Conservation (phyloP, 2,113 vertebrate genomes). For the Forbesichthys agassizii region DNA sequence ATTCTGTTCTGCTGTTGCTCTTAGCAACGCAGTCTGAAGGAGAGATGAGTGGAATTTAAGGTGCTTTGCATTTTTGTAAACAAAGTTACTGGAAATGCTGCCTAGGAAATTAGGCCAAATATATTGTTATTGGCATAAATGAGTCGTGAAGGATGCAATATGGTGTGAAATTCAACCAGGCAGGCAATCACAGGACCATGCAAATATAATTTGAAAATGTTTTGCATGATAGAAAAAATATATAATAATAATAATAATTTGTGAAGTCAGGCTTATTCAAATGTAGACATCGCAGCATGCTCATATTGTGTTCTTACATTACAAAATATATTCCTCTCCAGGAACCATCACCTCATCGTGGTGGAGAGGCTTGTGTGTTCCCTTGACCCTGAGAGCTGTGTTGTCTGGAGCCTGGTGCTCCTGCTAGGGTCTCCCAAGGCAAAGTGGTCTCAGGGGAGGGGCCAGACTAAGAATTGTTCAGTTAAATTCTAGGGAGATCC, state of each 20-base stretch:
- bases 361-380: too few species aligned
- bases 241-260: background rate
- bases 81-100: background rate
- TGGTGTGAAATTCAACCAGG: background rate
- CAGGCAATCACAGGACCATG: background rate
- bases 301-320: background rate
- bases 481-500: too few species aligned
- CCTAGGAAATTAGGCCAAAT: background rate
- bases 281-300: background rate
- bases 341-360: too few species aligned
- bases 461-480: too few species aligned
- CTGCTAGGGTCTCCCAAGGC: too few species aligned
- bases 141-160: background rate
- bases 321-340: too few species aligned
- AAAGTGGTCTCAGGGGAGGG: too few species aligned
- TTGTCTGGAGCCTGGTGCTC: too few species aligned
- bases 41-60: constrained; percentile 3
- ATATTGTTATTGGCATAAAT: background rate
- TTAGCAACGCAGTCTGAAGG: background rate
- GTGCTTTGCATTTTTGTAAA: background rate
- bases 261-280: background rate
- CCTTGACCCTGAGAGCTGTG: too few species aligned
- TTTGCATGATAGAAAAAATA: background rate
- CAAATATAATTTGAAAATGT: background rate
- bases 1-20: constrained; percentile 25